Conservation (phyloP, 2,113 vertebrate species). For the Epinephelus cyanopodus region DNA sequence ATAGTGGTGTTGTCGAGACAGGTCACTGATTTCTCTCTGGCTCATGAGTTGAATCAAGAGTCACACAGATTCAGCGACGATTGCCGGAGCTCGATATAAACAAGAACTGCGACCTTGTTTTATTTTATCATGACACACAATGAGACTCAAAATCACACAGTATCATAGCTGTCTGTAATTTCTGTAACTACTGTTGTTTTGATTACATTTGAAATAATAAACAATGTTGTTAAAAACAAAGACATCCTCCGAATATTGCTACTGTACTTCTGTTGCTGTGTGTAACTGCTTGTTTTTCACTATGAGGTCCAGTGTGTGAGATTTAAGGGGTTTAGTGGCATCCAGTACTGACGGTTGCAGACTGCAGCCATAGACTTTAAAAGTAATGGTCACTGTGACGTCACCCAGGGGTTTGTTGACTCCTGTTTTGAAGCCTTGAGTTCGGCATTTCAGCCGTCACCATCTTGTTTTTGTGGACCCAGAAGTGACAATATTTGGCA, state of each 20-base stretch:
- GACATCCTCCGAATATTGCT: background rate
- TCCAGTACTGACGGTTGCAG: too few species aligned
- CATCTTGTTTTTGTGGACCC: too few species aligned
- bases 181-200: conserved; percentile 85
- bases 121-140: conserved; percentile 58
- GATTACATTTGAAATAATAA: conserved; percentile 86
- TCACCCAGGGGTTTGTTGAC: too few species aligned
- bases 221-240: conserved; percentile 73
- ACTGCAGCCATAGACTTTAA: too few species aligned
- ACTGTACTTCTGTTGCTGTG: background rate
- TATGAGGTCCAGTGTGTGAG: too few species aligned
- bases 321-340: too few species aligned
- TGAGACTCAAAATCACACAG: conserved; percentile 64
- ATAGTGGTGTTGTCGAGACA: conserved; percentile 51
- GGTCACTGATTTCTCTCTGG: conserved; percentile 32
- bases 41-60: conserved; percentile 21
- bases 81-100: conserved; percentile 31
- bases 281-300: background rate
- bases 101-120: conserved; percentile 54
- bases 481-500: too few species aligned
- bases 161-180: conserved; percentile 79
- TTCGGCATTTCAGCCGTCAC: too few species aligned
- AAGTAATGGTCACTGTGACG: too few species aligned
- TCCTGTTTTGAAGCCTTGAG: too few species aligned
- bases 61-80: conserved; percentile 27